Conservation (phyloP, 2,888 invertebrate species). For the Mesorhabditis spiculigera region DNA sequence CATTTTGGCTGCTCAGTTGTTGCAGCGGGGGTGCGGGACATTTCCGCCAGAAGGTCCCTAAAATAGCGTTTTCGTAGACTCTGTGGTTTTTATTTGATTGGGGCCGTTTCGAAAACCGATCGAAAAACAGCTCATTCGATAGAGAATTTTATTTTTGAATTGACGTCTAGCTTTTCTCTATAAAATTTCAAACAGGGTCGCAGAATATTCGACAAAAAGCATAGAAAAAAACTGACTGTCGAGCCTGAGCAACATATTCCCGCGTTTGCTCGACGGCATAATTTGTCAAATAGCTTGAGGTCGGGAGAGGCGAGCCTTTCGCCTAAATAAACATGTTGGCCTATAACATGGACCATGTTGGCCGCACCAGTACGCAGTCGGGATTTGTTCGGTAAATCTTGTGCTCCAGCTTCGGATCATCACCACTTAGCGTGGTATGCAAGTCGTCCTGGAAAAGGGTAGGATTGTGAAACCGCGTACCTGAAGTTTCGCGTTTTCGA, state of each 20-base stretch:
- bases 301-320: background rate
- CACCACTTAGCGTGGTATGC: background rate
- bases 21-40: background rate
- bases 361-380: background rate
- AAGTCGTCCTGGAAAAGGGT: background rate
- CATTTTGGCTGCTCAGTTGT: background rate
- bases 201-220: too few relatives aligned
- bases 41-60: background rate
- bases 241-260: background rate
- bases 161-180: too few relatives aligned
- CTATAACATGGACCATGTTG: background rate
- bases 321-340: background rate
- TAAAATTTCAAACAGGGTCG: too few relatives aligned
- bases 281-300: background rate
- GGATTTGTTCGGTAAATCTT: background rate
- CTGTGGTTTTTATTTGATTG: too few relatives aligned
- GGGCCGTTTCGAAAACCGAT: too few relatives aligned
- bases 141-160: too few relatives aligned
- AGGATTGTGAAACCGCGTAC: background rate
- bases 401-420: slow-evolving; percentile 1
- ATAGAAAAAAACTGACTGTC: background rate
- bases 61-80: too few relatives aligned
- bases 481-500: too few relatives aligned
- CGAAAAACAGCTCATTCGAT: too few relatives aligned
- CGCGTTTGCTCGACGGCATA: slow-evolving; percentile 4